phyloP scores from a whole-genome alignment of 2,888 invertebrate genomes.

The Theretra japonica region DNA sequence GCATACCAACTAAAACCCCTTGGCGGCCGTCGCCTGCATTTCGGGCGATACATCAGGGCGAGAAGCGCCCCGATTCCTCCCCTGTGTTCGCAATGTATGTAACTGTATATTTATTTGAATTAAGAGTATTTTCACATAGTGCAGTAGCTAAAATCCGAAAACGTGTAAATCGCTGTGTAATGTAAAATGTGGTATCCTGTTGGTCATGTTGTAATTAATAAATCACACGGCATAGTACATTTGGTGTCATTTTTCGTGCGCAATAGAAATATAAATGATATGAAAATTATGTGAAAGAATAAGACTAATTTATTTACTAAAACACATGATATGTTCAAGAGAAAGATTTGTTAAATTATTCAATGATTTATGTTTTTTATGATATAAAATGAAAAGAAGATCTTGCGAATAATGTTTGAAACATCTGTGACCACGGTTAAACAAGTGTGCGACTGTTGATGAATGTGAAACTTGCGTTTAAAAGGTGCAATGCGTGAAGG shows the following conservation, averaged over 20 bases:
- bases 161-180: neutral
- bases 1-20: no score
- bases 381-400: neutral
- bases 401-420: neutral
- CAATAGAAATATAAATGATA: neutral
- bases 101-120: no score
- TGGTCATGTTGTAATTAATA: neutral
- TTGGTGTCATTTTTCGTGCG: conserved; percentile 7
- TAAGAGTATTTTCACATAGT: no score
- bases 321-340: conserved; percentile 1
- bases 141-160: no score
- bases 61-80: no score
- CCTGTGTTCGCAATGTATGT: no score
- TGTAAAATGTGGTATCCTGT: neutral
- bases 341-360: neutral
- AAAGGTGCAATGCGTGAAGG: conserved; percentile 13
- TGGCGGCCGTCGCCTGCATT: no score
- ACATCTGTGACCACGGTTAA: neutral
- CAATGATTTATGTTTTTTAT: neutral
- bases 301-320: neutral
- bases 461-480: conserved; percentile 14
- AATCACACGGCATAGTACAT: neutral
- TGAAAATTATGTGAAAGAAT: neutral
- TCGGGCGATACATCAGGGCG: no score
- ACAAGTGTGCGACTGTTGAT: neutral